phyloP scores from a whole-genome alignment of 1,140 invertebrate genomes.

The Sweltsa coloradensis region DNA sequence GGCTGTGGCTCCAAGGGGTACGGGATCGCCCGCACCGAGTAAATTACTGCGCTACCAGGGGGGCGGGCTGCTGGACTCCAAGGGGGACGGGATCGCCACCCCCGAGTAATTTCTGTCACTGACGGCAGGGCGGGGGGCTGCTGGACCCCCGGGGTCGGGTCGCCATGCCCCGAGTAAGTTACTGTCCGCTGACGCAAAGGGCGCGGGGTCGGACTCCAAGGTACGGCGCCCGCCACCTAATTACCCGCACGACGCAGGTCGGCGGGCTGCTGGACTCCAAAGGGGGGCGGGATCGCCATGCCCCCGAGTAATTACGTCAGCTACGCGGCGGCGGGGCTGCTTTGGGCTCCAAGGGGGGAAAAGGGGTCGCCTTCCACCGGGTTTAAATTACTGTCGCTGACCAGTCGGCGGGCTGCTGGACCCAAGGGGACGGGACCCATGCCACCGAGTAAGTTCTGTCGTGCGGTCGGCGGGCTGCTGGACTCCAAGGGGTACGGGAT shows the following conservation, averaged over 20 bases:
- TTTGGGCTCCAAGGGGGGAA: too few relatives aligned
- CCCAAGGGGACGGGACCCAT: too few relatives aligned
- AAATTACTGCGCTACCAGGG: constrained; percentile 85
- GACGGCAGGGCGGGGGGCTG: constrained; percentile 75
- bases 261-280: too few relatives aligned
- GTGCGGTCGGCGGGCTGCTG: constrained; percentile 72
- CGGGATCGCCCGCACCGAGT: too few relatives aligned
- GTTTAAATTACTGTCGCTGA: too few relatives aligned
- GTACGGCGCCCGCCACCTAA: constrained; percentile 43
- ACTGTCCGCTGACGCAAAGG: constrained; percentile 47
- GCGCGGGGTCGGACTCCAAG: constrained; percentile 57
- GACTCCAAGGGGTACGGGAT: constrained; percentile 41
- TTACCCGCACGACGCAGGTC: too few relatives aligned
- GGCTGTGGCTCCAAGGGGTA: too few relatives aligned
- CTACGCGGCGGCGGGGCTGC: too few relatives aligned
- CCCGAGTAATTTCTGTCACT: constrained; percentile 31
- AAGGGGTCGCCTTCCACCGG: too few relatives aligned
- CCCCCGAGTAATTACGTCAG: too few relatives aligned
- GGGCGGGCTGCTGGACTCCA: constrained; percentile 79
- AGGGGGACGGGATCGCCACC: constrained; percentile 85
- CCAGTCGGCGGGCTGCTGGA: constrained; percentile 79
- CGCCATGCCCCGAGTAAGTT: constrained; percentile 77
- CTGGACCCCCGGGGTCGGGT: too few relatives aligned
- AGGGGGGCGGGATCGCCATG: too few relatives aligned
- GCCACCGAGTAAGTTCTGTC: constrained; percentile 61